phyloP scores from a whole-genome alignment of 2,888 invertebrate genomes.

The Perizoma affinitatum region DNA sequence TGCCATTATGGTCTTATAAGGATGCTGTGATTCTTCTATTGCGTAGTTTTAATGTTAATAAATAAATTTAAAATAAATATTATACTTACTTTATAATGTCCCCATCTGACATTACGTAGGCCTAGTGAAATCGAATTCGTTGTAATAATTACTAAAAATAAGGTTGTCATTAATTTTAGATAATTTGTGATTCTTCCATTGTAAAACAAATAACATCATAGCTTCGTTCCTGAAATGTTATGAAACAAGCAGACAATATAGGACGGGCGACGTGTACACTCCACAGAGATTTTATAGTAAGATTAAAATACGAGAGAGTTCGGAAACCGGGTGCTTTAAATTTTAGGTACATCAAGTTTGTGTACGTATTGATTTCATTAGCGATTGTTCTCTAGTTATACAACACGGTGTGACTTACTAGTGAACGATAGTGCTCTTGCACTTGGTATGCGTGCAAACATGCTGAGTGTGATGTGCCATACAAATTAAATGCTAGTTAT shows the following conservation, averaged over 20 bases:
- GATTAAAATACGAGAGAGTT: constrained; percentile 81
- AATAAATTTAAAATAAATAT: constrained; percentile 64
- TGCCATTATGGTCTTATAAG: constrained; percentile 81
- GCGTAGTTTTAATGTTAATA: constrained; percentile 77
- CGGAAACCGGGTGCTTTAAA: constrained; percentile 83
- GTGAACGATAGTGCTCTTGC: constrained; percentile 36
- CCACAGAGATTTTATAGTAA: constrained; percentile 76
- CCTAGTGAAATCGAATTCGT: constrained; percentile 81
- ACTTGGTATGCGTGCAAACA: constrained; percentile 24
- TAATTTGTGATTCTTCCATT: constrained; percentile 79
- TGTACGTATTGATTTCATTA: constrained; percentile 78
- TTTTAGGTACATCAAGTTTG: constrained; percentile 73
- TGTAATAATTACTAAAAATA: constrained; percentile 74
- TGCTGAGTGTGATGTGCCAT: constrained; percentile 23
- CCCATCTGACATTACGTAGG: constrained; percentile 79
- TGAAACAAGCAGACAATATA: constrained; percentile 77
- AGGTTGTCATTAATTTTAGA: constrained; percentile 72
- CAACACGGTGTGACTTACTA: constrained; percentile 53
- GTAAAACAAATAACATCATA: constrained; percentile 61
- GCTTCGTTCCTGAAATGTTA: constrained; percentile 68
- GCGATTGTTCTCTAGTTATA: constrained; percentile 73
- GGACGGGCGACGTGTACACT: constrained; percentile 72
- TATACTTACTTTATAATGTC: constrained; percentile 61
- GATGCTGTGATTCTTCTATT: constrained; percentile 84
- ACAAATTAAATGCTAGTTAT: constrained; percentile 31